Evolutionary conservation across 2,888 invertebrate genomes (phyloP), one percentile per base, ranked within the genome.

Genomic region (Dione vanillae): DNA sequence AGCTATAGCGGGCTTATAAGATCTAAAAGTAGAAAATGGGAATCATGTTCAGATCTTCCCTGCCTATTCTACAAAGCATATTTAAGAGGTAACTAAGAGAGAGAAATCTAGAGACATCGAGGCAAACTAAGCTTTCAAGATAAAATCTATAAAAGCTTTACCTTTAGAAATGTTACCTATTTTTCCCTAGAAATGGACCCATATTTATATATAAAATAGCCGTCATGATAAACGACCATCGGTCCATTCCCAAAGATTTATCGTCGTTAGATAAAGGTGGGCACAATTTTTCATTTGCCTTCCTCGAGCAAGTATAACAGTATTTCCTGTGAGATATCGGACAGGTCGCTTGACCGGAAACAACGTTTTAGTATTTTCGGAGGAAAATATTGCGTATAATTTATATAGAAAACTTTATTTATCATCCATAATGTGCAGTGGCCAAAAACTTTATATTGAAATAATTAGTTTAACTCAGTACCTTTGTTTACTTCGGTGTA

Each of bases 201-300:
- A 43, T 61, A 45, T 35, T 35, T 61, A 45, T 64, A 67, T 49
- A 67, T 67, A 59, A 45, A 54, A 43, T 51, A 12, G 65, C 45
- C 45, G 65, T 37, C 67, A 65, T 70, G 71, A 73, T 71, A 71
- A 73, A 73, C 70, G 62, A 62, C 49, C 40, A 56, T 49, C 47
- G 65, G 73, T 73, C 71, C 73, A 65, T 69, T 70, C 64, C 49
- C 41, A 3, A 61, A 69, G 70, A 75, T 75, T 72, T 75, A 73
- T 73, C 43, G 67, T 58, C 27, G 45, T 12, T 45, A 74, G 74
- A 72, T 71, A 75, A 73, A 59, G 62, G 61, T 65, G 49, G 54
- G 37, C 47, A 68, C 68, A 64, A 73, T 75, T 75, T 75, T 75
- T 75, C 75, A 72, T 75, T 75, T 73, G 73, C 75, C 75, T 75